Evolutionary conservation across 2,113 vertebrate genomes (phyloP).

Genomic region (Hippocampus mohnikei): DNA sequence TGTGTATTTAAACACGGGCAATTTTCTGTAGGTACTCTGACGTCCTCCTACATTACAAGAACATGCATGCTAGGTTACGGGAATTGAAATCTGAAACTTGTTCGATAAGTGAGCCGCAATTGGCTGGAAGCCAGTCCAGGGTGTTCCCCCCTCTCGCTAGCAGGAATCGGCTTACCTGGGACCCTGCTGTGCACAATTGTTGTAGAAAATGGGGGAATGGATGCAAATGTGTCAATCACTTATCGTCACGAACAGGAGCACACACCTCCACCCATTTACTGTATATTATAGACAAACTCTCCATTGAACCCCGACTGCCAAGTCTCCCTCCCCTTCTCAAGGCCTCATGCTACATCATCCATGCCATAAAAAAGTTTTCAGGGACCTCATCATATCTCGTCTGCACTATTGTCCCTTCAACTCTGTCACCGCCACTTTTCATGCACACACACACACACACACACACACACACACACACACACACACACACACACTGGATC

Average conservation of each 20-base stretch:
- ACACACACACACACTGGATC: constrained; percentile 11
- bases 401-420: constrained; percentile 24
- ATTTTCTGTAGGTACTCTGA: neutral
- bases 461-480: neutral
- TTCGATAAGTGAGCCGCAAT: neutral
- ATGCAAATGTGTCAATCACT: neutral
- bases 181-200: neutral
- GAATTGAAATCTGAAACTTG: neutral
- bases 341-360: constrained; percentile 46
- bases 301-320: constrained; percentile 19
- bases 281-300: constrained; percentile 27
- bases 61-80: neutral
- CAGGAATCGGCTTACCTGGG: neutral
- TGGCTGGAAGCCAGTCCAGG: neutral
- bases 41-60: neutral
- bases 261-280: constrained; percentile 8
- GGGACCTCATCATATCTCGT: constrained; percentile 45
- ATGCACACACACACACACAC: neutral
- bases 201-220: neutral
- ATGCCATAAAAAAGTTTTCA: constrained; percentile 58
- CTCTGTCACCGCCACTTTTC: constrained; percentile 5
- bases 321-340: constrained; percentile 37
- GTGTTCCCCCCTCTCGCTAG: neutral
- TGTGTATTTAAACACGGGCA: no score
- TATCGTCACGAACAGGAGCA: neutral